phyloP scores from a whole-genome alignment of 2,888 invertebrate genomes.

The Opisthograptis luteolata region DNA sequence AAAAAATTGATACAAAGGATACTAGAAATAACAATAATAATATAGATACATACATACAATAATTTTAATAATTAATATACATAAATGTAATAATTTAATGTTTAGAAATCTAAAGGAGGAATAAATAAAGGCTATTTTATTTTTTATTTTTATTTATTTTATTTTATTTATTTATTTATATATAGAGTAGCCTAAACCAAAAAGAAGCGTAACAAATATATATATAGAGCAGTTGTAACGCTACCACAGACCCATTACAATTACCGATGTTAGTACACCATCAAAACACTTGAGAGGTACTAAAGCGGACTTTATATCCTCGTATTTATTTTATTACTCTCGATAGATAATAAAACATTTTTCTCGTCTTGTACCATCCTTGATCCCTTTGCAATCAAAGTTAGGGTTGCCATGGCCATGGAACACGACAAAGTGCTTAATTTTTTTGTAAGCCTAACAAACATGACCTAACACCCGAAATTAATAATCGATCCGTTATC shows the following conservation, averaged over 20 bases:
- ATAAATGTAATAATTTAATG: too few relatives aligned
- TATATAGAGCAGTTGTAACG: not conserved
- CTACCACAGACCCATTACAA: conserved; percentile 24
- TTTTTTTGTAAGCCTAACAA: not conserved
- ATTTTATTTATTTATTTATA: too few relatives aligned
- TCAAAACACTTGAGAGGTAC: conserved; percentile 20
- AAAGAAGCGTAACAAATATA: conserved; percentile 1
- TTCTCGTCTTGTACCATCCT: conserved; percentile 26
- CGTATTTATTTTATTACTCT: conserved; percentile 28
- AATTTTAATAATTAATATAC: too few relatives aligned
- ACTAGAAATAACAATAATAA: too few relatives aligned
- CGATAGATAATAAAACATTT: conserved; percentile 30
- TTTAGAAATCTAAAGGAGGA: too few relatives aligned
- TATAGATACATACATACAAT: too few relatives aligned
- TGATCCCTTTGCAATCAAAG: conserved; percentile 21
- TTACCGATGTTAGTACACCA: conserved; percentile 23
- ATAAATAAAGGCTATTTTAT: too few relatives aligned
- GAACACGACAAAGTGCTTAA: not conserved
- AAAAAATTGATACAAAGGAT: too few relatives aligned
- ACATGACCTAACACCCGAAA: too few relatives aligned
- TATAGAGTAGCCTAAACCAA: too few relatives aligned
- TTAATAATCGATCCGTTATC: too few relatives aligned
- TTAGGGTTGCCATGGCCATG: not conserved
- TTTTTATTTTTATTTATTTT: too few relatives aligned
- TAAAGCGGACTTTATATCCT: conserved; percentile 20